Base-by-base conservation (phyloP, 2,797 vertebrate species). In the Crenuchus spilurus region DNA sequence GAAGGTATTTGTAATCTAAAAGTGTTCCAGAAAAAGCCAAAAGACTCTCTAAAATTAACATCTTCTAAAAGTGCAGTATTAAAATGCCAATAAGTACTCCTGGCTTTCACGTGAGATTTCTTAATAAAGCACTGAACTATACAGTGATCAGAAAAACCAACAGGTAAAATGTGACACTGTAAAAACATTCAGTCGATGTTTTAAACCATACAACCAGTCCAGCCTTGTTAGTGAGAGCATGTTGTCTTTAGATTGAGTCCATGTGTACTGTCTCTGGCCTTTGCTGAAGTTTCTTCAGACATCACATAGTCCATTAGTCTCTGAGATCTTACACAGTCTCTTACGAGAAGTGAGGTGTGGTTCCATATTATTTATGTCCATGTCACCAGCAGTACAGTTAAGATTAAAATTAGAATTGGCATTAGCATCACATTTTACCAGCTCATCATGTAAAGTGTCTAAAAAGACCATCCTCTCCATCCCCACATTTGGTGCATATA, bases 21-120 rank as follows among this genome's bases (percentile, higher is more conserved):
- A 61, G 8, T 8, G 0, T 18, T 30, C 18, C 4, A 37, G 11
- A 35, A 18, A 1, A 4, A 1, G 6, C 8, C 35, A 30, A 69
- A 60, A 26, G 31, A 1, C 20, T 60, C n/a, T 20, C n/a, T 31
- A 37, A 44, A 58, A 46, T 44, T 0, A 6, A 30, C 37, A 37
- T 61, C 57, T 9, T 9, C 14, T 4, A 6, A 9, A 18, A 61
- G n/a, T 28, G 24, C 7, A 1, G 30, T 7, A n/a, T 58, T 58
- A 18, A 58, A 58, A 18, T 35, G 55, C 28, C 55, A n/a, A 58
- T 58, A 58, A n/a, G 55, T 26, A 58, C 30, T 58, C 31, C 31
- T 58, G 24, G 55, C 24, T 31, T 58, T n/a, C 14, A 16, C 13
- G 28, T 30, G n/a, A 24, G 26, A 30, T n/a, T n/a, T n/a, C n/a